Conservation (phyloP, 2,888 invertebrate genomes). For the Pristionchus exspectatus region DNA sequence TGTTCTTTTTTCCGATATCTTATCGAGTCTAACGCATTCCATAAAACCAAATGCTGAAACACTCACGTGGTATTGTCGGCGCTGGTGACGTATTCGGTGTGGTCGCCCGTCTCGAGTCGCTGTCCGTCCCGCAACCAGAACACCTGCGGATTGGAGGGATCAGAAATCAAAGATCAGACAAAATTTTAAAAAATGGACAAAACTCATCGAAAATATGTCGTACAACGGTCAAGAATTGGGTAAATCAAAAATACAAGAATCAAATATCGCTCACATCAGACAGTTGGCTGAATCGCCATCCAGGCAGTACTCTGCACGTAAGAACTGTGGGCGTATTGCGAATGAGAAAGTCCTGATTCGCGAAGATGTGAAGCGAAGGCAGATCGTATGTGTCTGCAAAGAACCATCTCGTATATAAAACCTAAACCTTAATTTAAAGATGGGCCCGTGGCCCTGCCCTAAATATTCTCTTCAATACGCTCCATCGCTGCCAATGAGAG, state of each 20-base stretch:
- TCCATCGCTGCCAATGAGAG: no score
- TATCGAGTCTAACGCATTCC: no score
- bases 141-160: constrained; percentile 41
- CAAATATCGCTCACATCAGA: constrained; percentile 40
- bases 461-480: no score
- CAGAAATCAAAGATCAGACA: background rate
- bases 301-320: constrained; percentile 65
- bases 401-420: background rate
- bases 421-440: no score
- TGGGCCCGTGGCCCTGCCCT: no score
- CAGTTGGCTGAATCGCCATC: constrained; percentile 60
- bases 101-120: constrained; percentile 59
- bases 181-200: background rate
- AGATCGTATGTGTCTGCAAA: constrained; percentile 64
- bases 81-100: constrained; percentile 58
- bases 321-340: constrained; percentile 60
- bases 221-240: background rate
- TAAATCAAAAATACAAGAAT: background rate
- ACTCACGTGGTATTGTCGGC: constrained; percentile 62
- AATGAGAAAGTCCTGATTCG: constrained; percentile 66
- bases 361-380: constrained; percentile 64
- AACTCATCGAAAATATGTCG: background rate
- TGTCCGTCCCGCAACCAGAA: constrained; percentile 71
- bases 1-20: background rate
- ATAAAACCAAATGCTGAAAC: background rate